Evolutionary conservation across 2,113 vertebrate species (phyloP).

Genomic region (Willisornis vidua): DNA sequence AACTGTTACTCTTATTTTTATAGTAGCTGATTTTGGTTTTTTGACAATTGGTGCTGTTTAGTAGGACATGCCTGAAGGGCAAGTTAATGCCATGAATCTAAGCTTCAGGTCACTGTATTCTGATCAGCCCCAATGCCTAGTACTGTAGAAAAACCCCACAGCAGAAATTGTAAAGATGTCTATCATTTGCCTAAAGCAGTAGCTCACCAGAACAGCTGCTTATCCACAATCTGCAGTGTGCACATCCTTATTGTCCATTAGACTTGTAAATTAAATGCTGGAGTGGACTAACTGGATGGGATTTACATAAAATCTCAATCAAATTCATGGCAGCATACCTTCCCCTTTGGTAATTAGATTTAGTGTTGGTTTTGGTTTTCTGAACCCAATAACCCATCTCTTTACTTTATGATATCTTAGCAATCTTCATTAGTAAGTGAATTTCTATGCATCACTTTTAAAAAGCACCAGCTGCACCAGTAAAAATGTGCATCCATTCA

Average conservation of each 20-base stretch:
- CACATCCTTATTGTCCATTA: not conserved
- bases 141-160: not conserved
- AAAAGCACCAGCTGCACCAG: constrained; percentile 56
- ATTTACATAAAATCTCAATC: constrained; percentile 57
- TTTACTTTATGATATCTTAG: constrained; percentile 49
- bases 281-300: constrained; percentile 16
- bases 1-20: not conserved
- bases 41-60: not conserved
- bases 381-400: constrained; percentile 46
- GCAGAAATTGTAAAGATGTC: not conserved
- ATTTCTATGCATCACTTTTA: constrained; percentile 39
- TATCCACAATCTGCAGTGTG: not conserved
- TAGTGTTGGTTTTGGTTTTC: constrained; percentile 20
- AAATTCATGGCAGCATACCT: constrained; percentile 23
- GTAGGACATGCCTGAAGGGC: not conserved
- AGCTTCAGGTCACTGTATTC: not conserved
- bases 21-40: not conserved
- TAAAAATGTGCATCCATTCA: constrained; percentile 44
- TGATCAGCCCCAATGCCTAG: not conserved
- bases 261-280: constrained; percentile 19
- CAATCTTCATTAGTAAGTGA: constrained; percentile 55
- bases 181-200: not conserved
- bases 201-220: not conserved
- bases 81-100: not conserved
- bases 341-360: constrained; percentile 27